Conservation (phyloP, 2,797 vertebrate species). For the Schizopygopsis malacanthus region DNA sequence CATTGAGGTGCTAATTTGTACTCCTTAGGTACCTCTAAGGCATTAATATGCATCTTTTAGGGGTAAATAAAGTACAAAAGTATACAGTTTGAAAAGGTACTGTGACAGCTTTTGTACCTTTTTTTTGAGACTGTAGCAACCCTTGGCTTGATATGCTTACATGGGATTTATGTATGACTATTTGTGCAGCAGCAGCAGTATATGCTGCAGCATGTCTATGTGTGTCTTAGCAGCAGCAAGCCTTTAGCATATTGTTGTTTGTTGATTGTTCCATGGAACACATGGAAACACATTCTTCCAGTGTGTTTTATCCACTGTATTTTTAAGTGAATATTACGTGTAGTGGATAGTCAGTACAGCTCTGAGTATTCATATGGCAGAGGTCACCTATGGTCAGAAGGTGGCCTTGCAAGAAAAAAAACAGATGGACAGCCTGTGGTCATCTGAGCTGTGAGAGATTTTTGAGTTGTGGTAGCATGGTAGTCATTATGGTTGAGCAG, state of each 20-base stretch:
- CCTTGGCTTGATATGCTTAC: neutral
- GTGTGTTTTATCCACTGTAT: neutral
- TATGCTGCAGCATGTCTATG: neutral
- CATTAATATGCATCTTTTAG: neutral
- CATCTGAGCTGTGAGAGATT: slow-evolving; percentile 41
- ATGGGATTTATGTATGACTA: neutral
- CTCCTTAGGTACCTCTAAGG: neutral
- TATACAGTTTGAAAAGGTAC: neutral
- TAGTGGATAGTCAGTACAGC: neutral
- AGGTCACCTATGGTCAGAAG: neutral
- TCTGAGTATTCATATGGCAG: neutral
- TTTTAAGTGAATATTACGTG: neutral
- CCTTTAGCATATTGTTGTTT: neutral
- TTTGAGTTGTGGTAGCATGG: slow-evolving; percentile 26
- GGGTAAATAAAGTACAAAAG: neutral
- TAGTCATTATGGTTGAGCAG: slow-evolving; percentile 33
- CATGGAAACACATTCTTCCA: neutral
- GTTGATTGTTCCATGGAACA: neutral
- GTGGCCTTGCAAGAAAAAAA: slow-evolving; percentile 5
- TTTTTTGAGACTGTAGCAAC: neutral
- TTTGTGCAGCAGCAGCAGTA: neutral
- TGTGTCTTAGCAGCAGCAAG: neutral
- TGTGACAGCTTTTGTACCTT: too few species aligned
- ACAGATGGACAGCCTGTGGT: slow-evolving; percentile 38
- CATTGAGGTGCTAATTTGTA: neutral